Conservation (phyloP, 2,113 vertebrate genomes). For the Elachura formosa region DNA sequence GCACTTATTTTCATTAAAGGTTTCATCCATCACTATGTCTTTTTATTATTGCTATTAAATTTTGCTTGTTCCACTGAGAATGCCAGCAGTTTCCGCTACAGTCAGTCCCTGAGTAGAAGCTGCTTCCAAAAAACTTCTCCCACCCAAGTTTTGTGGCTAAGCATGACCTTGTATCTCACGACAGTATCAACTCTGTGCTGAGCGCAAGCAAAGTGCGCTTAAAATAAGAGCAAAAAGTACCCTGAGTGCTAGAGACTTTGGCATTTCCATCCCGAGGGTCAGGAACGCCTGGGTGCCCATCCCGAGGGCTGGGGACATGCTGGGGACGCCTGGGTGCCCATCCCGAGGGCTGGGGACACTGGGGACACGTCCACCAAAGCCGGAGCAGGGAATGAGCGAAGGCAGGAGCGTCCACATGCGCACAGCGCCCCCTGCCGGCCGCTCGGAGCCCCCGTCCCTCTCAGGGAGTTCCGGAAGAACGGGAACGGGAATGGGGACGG, state of each 20-base stretch:
- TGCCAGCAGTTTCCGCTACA: conserved; percentile 21
- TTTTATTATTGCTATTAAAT: conserved; percentile 42
- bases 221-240: not conserved
- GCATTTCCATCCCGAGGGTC: not conserved
- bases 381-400: rapidly evolving
- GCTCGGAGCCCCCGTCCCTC: not conserved
- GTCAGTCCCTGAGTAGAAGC: not conserved
- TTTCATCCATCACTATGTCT: conserved; percentile 8
- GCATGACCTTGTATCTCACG: not conserved
- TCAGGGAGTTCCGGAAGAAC: not conserved
- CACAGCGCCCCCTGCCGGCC: not conserved
- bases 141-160: not conserved
- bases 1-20: conserved; percentile 1
- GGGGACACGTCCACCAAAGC: rapidly evolving
- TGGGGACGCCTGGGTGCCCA: not conserved
- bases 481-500: not conserved
- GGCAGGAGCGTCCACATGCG: rapidly evolving
- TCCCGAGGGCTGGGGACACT: not conserved
- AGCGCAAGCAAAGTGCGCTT: too few relatives aligned
- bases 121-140: not conserved
- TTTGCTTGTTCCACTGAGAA: not conserved
- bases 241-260: too few relatives aligned
- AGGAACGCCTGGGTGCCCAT: rapidly evolving
- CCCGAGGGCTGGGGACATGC: not conserved
- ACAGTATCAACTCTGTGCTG: not conserved